Conservation (phyloP, 2,888 invertebrate species). For the Liodrosophila aerea region DNA sequence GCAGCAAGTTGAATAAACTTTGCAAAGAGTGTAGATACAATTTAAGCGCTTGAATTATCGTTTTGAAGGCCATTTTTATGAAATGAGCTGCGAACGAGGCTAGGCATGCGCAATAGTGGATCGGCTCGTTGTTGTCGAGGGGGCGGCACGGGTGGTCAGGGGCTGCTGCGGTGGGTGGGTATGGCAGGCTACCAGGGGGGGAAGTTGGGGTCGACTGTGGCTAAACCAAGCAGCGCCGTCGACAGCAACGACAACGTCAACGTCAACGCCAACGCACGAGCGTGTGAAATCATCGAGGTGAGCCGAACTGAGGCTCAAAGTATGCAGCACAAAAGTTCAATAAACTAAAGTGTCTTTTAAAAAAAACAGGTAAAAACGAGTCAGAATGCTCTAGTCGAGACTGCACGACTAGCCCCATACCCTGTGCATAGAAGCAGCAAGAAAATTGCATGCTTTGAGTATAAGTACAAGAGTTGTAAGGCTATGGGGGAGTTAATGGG, state of each 20-base stretch:
- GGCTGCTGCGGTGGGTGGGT: slow-evolving; percentile 6
- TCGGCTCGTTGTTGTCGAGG: slow-evolving; percentile 6
- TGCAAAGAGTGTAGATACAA: slow-evolving; percentile 69
- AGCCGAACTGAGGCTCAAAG: slow-evolving; percentile 50
- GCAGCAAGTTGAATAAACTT: slow-evolving; percentile 79
- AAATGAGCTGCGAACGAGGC: slow-evolving; percentile 71
- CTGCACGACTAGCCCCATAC: slow-evolving; percentile 22
- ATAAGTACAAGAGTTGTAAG: too few species aligned
- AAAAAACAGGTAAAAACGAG: slow-evolving; percentile 60
- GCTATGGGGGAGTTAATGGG: too few species aligned
- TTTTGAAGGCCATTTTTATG: slow-evolving; percentile 79
- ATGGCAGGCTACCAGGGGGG: too few species aligned
- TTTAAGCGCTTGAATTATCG: slow-evolving; percentile 78
- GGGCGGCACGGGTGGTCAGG: neutral
- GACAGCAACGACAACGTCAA: slow-evolving; percentile 16
- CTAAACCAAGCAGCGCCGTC: slow-evolving; percentile 13
- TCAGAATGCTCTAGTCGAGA: slow-evolving; percentile 37
- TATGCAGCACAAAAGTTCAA: slow-evolving; percentile 74
- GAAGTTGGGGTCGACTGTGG: neutral
- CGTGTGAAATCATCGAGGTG: slow-evolving; percentile 29
- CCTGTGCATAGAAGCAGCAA: neutral
- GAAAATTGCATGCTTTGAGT: neutral
- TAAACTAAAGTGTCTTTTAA: slow-evolving; percentile 72
- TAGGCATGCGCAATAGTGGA: slow-evolving; percentile 69
- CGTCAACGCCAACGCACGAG: slow-evolving; percentile 54